These are phyloP conservation scores for Castor canadensis DNA, from an alignment of 2,113 vertebrate genomes.

Conservation along the genomic window DNA sequence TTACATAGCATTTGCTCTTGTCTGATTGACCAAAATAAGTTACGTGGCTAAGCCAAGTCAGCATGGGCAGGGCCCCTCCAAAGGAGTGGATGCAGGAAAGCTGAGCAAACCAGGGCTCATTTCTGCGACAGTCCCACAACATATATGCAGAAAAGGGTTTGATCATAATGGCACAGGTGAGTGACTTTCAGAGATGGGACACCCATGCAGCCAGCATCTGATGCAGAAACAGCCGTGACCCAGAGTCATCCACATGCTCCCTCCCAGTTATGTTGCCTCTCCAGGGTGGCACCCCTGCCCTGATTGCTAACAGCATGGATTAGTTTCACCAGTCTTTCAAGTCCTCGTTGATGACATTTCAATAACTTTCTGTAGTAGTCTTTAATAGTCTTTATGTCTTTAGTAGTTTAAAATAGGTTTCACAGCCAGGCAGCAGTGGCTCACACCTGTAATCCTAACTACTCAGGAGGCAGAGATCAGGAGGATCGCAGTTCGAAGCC, in stretches of 20 bases:
- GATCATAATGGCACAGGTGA: background rate
- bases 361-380: background rate
- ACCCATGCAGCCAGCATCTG: background rate
- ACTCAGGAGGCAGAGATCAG: no score
- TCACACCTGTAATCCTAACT: no score
- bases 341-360: background rate
- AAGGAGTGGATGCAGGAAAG: background rate
- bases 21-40: background rate
- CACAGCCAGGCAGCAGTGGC: no score
- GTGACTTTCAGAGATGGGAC: no score
- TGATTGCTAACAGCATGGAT: background rate
- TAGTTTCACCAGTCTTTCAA: background rate
- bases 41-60: background rate
- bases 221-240: background rate
- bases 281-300: background rate
- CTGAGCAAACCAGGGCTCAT: background rate
- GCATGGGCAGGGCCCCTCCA: background rate
- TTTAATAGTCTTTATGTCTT: background rate
- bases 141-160: background rate
- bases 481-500: no score
- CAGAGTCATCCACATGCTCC: background rate
- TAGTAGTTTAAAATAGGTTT: no score
- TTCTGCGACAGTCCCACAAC: background rate
- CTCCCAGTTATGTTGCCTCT: rapidly evolving
- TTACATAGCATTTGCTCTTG: background rate